Evolutionary conservation across 2,888 invertebrate species (phyloP), one percentile per base, ranked within the genome.

Genomic region (Yponomeuta evonymella): DNA sequence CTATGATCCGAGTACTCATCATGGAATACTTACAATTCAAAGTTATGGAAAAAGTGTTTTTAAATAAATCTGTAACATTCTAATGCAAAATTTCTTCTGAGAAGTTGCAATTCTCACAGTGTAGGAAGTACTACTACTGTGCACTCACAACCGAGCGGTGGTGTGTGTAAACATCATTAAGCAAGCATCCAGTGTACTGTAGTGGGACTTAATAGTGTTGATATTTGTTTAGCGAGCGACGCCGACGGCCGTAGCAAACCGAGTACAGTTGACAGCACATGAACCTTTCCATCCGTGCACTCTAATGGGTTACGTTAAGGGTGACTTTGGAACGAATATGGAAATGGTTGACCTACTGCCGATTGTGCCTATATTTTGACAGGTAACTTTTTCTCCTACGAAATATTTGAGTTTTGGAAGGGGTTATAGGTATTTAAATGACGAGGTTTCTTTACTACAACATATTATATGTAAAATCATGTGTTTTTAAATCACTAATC

Each of bases 111-210:
- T 43, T 8, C 8, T 8, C 43, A 51, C 8, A 51, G 2, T 4
- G 51, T 58, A 58, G 51, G 51, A 58, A 58, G 51, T 58, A 58
- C 51, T 12, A 58, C 3, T 2, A 58, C 51, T 58, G 51, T 58
- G 15, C 4, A 15, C 51, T 15, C 51, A 15, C 12, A 12, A 58
- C 4, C 5, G 51, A 12, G 15, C 51, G 51, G 51, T 58, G 51
- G 51, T 58, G 79, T 74, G 80, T 79, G 83, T 79, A 89, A 89
- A 89, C 85, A 89, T 88, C 83, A 82, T 89, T 88, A 89, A 79
- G 74, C 75, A 77, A 79, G 74, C 70, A 70, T 70, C 63, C 66
- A 65, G 51, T 58, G 51, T 58, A 15, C 65, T 63, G 66, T 70
- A 66, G 63, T 48, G 69, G 68, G 48, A 67, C 65, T 58, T 67